phyloP scores from a whole-genome alignment of 2,113 vertebrate species.

The Chrysochloris asiatica region DNA sequence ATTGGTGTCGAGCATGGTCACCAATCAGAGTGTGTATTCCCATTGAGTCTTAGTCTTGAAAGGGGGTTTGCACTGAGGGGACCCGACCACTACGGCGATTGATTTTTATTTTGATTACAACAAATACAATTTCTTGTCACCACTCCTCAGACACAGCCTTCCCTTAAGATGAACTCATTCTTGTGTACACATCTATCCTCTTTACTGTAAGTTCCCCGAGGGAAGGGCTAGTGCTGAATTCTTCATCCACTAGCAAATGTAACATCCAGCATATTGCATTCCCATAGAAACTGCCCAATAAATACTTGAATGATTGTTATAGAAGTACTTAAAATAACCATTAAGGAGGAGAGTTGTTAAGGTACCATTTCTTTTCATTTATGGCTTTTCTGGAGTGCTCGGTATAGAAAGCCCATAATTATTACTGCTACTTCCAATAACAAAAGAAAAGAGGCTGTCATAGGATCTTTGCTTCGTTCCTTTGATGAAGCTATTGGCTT shows the following conservation, averaged over 20 bases:
- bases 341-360: constrained; percentile 39
- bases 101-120: neutral
- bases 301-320: constrained; percentile 43
- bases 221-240: constrained; percentile 11
- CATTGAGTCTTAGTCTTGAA: too few species aligned
- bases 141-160: neutral
- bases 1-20: too few species aligned
- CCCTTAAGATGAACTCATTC: too few species aligned
- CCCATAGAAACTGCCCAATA: constrained; percentile 13
- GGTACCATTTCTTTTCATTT: neutral
- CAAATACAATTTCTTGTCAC: neutral
- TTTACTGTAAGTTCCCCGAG: constrained; percentile 2
- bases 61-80: too few species aligned
- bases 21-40: too few species aligned
- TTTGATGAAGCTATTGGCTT: constrained; percentile 58
- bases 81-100: too few species aligned
- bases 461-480: neutral
- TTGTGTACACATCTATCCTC: too few species aligned
- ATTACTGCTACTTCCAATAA: constrained; percentile 28
- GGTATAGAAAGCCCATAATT: constrained; percentile 27
- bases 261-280: neutral
- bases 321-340: constrained; percentile 34
- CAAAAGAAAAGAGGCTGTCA: neutral
- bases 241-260: too few species aligned
- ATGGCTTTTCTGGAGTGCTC: constrained; percentile 2